Conservation (phyloP, 2,797 vertebrate genomes). For the Muscicapa striata region DNA sequence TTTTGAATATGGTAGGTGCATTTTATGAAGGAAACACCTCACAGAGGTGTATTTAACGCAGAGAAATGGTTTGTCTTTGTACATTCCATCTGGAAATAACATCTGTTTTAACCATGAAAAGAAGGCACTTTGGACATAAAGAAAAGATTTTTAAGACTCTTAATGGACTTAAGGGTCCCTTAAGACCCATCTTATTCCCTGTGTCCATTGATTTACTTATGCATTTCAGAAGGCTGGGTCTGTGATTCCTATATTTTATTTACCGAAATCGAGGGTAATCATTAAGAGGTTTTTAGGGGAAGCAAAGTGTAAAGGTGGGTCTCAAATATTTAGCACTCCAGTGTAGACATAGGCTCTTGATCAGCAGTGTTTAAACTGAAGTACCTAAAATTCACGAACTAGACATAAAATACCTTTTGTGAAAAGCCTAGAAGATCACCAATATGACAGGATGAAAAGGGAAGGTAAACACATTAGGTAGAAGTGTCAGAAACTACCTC, state of each 20-base stretch:
- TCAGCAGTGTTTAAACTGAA: background rate
- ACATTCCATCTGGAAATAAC: background rate
- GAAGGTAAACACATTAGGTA: background rate
- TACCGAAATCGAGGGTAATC: background rate
- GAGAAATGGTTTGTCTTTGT: background rate
- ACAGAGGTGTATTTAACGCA: rapidly evolving
- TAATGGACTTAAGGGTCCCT: background rate
- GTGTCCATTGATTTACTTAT: background rate
- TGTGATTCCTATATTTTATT: background rate
- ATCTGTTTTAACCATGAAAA: background rate
- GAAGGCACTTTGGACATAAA: background rate
- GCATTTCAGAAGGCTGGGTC: background rate
- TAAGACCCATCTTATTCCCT: background rate
- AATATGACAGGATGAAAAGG: background rate
- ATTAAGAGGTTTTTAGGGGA: background rate
- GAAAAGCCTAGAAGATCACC: background rate
- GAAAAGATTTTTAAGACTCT: background rate
- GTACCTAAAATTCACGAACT: background rate
- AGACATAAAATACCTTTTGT: background rate
- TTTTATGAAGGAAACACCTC: background rate
- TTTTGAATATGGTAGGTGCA: background rate
- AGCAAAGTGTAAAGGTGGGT: background rate
- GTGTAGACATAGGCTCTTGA: background rate
- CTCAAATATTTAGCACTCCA: background rate
- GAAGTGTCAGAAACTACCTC: background rate